Evolutionary conservation across 1,140 invertebrate genomes (phyloP), one percentile per base, ranked within the genome.

Genomic region (Oscheius sp.): DNA sequence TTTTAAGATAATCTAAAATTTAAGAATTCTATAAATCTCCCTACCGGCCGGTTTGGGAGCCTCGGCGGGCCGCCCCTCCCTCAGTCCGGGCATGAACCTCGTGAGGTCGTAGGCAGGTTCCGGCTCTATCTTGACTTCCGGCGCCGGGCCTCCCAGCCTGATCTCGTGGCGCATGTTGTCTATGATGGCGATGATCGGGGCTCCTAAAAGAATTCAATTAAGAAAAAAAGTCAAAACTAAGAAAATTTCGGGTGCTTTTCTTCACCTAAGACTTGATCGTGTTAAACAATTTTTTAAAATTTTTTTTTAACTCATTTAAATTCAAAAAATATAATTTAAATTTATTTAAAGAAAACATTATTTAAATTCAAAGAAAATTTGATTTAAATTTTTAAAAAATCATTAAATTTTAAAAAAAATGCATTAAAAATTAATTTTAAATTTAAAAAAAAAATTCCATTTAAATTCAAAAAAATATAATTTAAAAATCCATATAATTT

Each of bases 101-200:
- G 76, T 63, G 20, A 83, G 67, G 38, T 83, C 83, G 68, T 83
- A 83, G 31, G 73, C 68, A 20, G 80, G 78, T 20, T 84, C 80
- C 20, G 86, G 84, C 34, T 88, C 86, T 36, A 89, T 84, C 64
- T 87, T 85, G 15, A 89, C 87, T 68, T 91, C 90, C 62, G 90
- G 89, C 0, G 93, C 91, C 62, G 94, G 85, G 0, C 91, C 90
- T 0, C 91, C 91, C 2, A 97, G 85, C 35, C 92, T 87, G 26
- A 97, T 89, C 78, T 91, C 93, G 85, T 93, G 91, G 72, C 90
- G 89, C 23, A 90, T 90, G 28, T 90, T 89, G 31, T 95, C 88
- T 62, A 91, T 88, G 64, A 95, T 90, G 0, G 93, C 90, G 80
- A 87, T 84, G 77, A 93, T 92, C 0, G 94, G 93, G 45, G 95